Percentiles rank a stretch among this genome's conserved stretches.
These are phyloP conservation scores for Linyphia triangularis DNA, from an alignment of 2,888 invertebrate genomes.

Conservation along the genomic window DNA sequence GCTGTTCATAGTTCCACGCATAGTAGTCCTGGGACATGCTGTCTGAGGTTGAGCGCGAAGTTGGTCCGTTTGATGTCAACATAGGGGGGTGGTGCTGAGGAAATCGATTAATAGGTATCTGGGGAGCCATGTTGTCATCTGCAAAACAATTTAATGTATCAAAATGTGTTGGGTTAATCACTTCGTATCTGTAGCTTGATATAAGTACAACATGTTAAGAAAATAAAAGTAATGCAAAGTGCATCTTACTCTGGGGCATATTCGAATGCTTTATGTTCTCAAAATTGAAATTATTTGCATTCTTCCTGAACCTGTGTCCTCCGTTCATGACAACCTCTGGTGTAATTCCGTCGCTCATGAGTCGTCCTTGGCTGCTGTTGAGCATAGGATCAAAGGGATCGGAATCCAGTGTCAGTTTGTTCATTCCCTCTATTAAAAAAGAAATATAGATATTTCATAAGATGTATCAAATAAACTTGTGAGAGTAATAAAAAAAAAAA, in stretches of 20 bases:
- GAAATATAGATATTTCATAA: too few relatives aligned
- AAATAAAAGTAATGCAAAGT: too few relatives aligned
- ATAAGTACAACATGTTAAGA: too few relatives aligned
- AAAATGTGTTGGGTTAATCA: too few relatives aligned
- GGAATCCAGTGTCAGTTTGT: background rate
- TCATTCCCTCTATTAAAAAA: background rate
- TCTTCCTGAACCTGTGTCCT: background rate
- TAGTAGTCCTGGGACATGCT: conserved; percentile 58
- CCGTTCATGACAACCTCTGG: background rate
- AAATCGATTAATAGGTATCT: conserved; percentile 11
- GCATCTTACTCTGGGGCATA: too few relatives aligned
- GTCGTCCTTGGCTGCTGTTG: too few relatives aligned
- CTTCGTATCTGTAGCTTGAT: too few relatives aligned
- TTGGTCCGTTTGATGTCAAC: conserved; percentile 21
- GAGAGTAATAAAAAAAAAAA: too few relatives aligned
- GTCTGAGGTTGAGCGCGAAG: conserved; percentile 4
- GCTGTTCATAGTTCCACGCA: conserved; percentile 53
- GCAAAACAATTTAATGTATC: background rate
- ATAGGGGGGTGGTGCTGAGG: conserved; percentile 42
- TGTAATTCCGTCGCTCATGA: background rate
- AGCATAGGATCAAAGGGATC: background rate
- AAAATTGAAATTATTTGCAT: background rate
- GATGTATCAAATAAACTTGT: too few relatives aligned
- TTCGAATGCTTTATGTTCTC: background rate
- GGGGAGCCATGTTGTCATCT: conserved; percentile 37